Percentiles rank a stretch among this genome's conserved stretches.
phyloP scores from a whole-genome alignment of 1,140 invertebrate genomes.

The Calliopsis andreniformis region DNA sequence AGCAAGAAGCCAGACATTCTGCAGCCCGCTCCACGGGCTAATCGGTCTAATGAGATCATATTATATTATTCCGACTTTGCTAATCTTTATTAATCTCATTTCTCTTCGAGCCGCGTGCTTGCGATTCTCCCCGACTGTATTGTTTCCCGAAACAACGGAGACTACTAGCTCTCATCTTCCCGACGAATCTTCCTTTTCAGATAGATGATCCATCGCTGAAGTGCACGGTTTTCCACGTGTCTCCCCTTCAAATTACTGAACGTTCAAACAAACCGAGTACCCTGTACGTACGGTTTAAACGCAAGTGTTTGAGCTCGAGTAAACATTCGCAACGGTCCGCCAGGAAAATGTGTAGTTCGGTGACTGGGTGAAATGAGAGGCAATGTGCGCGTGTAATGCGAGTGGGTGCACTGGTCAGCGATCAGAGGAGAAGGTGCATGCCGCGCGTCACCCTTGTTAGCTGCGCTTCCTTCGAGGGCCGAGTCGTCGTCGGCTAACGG shows the following conservation, averaged over 20 bases:
- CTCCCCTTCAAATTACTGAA: no score
- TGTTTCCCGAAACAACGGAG: conserved; percentile 38
- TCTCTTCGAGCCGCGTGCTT: conserved; percentile 64
- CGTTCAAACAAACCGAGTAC: no score
- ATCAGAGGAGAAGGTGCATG: neutral
- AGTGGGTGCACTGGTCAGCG: neutral
- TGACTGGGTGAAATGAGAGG: no score
- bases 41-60: conserved; percentile 81
- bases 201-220: no score
- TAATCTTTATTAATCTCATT: conserved; percentile 81
- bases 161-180: neutral
- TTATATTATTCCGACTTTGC: conserved; percentile 80
- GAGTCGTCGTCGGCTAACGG: conserved; percentile 18
- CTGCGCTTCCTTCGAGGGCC: conserved; percentile 12
- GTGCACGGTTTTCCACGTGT: no score
- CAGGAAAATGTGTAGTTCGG: no score
- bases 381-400: neutral
- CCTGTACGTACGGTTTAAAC: no score
- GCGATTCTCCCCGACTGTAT: conserved; percentile 34
- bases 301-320: no score
- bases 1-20: conserved; percentile 79
- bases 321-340: no score
- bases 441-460: conserved; percentile 10
- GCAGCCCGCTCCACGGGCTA: conserved; percentile 74
- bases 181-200: neutral